Evolutionary conservation across 1,140 invertebrate species (phyloP).

Genomic region (Lordiphosa stackelbergi): DNA sequence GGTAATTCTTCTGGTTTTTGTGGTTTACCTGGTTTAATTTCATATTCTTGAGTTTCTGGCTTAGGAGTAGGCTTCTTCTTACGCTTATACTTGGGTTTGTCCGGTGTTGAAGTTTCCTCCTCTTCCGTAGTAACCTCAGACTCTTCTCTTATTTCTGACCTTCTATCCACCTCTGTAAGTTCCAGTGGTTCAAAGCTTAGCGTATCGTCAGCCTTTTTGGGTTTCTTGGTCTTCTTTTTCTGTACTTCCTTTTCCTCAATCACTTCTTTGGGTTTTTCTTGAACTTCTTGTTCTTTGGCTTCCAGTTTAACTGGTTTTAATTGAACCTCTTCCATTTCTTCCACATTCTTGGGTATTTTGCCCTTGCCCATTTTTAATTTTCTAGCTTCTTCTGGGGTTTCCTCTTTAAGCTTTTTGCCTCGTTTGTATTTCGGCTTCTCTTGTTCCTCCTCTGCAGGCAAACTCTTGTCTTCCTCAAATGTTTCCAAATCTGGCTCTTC

Average conservation of each 20-base stretch:
- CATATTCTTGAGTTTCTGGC: conserved; percentile 22
- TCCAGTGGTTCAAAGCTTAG: conserved; percentile 36
- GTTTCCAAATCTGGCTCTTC: conserved; percentile 47
- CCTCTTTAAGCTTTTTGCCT: conserved; percentile 41
- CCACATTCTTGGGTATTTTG: conserved; percentile 47
- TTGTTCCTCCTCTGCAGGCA: conserved; percentile 29
- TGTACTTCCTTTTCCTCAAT: conserved; percentile 40
- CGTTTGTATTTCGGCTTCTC: conserved; percentile 58
- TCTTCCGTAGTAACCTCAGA: conserved; percentile 25
- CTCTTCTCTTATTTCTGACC: conserved; percentile 17
- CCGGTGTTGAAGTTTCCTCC: conserved; percentile 14
- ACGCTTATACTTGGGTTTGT: conserved; percentile 35
- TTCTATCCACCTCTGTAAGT: conserved; percentile 8
- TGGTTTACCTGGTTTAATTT: conserved; percentile 37
- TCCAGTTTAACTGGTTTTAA: conserved; percentile 76
- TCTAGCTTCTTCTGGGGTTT: conserved; percentile 25
- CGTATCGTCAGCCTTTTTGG: conserved; percentile 15
- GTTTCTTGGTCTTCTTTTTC: conserved; percentile 42
- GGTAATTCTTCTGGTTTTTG: conserved; percentile 15
- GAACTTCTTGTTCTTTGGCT: conserved; percentile 58
- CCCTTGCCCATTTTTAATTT: conserved; percentile 68
- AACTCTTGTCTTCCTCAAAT: conserved; percentile 36
- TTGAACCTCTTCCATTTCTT: conserved; percentile 78
- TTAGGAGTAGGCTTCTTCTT: conserved; percentile 31
- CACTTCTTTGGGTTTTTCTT: conserved; percentile 59